Evolutionary conservation across 2,797 vertebrate genomes (phyloP), one percentile per base, ranked within the genome.

Genomic region (Pagetopsis macropterus): DNA sequence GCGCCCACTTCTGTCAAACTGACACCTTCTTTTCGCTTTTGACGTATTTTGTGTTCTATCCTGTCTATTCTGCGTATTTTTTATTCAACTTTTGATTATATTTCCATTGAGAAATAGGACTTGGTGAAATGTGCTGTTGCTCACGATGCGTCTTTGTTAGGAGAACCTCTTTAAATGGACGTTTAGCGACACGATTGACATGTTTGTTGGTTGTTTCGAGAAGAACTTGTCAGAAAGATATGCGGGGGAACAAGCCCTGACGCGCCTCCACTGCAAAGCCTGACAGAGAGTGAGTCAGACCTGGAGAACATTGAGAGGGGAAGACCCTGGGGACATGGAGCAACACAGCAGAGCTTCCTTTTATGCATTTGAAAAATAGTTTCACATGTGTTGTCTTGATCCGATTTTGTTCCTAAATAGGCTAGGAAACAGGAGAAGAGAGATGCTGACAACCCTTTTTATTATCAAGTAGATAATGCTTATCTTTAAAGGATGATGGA

Each of bases 271-370:
- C 3, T n/a, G 48, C 64, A 8, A 3, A 11, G 51, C 6, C 70
- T 14, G 58, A 43, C 66, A 67, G 60, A 41, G 12, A 21, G 75
- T 89, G 88, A 91, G 62, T 89, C 88, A 90, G 52, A 54, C 11
- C 45, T 0, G 63, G 16, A 80, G 72, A 84, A 82, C 76, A 75
- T 58, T 31, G 87, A 73, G 63, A 68, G 51, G 59, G 79, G 59
- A 1, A 75, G 58, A 63, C 51, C 60, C 19, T 7, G 58, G 43
- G 43, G 63, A 65, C 54, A 16, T 2, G 61, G 15, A 43, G 37
- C 31, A 31, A 37, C 33, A 46, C 58, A 63, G 19, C 60, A 76
- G 62, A 70, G 68, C 63, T 73, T 76, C 51, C 73, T 33, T 13
- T 33, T n/a, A 9, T 40, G 16, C 31, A 57, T 68, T 50, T 75